Conservation (phyloP, 2,113 vertebrate genomes). For the Planiliza haematocheilus region DNA sequence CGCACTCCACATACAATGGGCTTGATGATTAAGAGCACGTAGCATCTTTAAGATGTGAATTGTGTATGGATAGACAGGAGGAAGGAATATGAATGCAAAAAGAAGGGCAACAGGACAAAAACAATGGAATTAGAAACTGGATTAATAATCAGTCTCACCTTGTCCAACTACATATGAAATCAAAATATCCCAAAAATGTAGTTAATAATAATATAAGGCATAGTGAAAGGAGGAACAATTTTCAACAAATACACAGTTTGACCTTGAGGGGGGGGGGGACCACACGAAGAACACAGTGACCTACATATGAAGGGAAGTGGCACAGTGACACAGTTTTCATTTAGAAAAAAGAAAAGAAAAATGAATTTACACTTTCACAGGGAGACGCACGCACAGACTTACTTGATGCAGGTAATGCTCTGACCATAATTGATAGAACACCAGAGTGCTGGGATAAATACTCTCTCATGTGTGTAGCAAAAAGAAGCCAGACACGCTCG, state of each 20-base stretch:
- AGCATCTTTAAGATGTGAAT: constrained; percentile 2
- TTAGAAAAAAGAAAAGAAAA: background rate
- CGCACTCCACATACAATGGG: background rate
- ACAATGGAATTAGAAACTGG: too few species aligned
- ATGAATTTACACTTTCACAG: background rate
- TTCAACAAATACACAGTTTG: too few species aligned
- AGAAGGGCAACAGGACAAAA: background rate
- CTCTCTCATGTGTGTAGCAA: background rate
- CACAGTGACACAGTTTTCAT: constrained; percentile 40
- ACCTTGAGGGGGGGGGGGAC: background rate
- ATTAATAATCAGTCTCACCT: too few species aligned
- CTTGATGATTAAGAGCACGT: constrained; percentile 16
- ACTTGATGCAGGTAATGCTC: background rate
- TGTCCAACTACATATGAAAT: too few species aligned
- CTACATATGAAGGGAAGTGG: constrained; percentile 40
- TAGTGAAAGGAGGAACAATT: too few species aligned
- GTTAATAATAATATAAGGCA: too few species aligned
- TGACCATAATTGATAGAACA: background rate
- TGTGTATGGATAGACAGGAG: background rate
- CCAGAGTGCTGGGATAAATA: background rate
- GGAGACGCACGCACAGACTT: background rate
- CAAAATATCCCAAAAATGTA: too few species aligned
- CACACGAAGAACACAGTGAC: constrained; percentile 33
- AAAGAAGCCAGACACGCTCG: background rate
- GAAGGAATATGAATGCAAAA: background rate